phyloP scores from a whole-genome alignment of 2,113 vertebrate genomes.

The Gobiocypris rarus region DNA sequence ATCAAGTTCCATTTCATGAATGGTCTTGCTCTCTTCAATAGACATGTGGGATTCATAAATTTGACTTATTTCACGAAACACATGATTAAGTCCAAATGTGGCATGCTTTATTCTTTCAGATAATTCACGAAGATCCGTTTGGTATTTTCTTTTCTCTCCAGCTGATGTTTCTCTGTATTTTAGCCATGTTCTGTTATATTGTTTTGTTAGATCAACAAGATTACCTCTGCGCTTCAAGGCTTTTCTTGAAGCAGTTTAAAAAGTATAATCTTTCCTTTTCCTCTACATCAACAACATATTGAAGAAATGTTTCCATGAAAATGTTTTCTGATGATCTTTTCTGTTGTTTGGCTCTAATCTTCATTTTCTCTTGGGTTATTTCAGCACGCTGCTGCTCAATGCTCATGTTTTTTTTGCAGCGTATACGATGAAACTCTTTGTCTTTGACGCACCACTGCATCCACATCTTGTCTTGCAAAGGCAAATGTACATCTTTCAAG shows the following conservation, averaged over 20 bases:
- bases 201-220: constrained; percentile 44
- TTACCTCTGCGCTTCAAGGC: neutral
- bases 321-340: neutral
- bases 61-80: constrained; percentile 73
- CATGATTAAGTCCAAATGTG: constrained; percentile 64
- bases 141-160: neutral
- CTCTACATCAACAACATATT: constrained; percentile 28
- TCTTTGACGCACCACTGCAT: constrained; percentile 66
- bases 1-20: constrained; percentile 47
- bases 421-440: constrained; percentile 67
- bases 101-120: constrained; percentile 40
- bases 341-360: neutral
- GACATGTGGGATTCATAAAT: constrained; percentile 63
- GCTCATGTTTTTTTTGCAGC: neutral
- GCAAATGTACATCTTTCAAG: constrained; percentile 65
- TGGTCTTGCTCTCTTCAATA: constrained; percentile 31
- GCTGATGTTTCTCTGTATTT: neutral
- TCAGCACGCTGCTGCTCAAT: neutral
- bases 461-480: constrained; percentile 71
- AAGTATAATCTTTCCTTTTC: constrained; percentile 65
- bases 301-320: neutral
- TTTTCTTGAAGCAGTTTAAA: constrained; percentile 62
- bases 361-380: neutral
- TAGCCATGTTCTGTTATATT: constrained; percentile 43
- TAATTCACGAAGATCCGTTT: constrained; percentile 25